Conservation (phyloP, 2,888 invertebrate genomes). For the Conistra vaccinii region DNA sequence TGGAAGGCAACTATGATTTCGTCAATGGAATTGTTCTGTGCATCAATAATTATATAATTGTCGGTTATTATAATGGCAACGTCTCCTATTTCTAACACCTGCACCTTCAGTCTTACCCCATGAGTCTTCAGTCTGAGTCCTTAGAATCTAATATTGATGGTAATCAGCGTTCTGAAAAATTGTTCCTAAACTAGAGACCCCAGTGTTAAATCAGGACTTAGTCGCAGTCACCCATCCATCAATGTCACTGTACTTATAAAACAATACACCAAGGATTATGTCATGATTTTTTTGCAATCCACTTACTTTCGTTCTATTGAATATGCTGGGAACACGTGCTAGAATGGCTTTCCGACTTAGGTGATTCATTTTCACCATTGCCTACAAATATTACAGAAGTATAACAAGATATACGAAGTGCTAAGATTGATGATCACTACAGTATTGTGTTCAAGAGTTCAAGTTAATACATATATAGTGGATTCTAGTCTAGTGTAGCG, state of each 20-base stretch:
- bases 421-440: not conserved
- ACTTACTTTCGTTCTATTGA: slow-evolving; percentile 60
- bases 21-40: not conserved
- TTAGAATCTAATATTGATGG: not conserved
- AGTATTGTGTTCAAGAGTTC: not conserved
- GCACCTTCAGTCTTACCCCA: not conserved
- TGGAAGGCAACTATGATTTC: not conserved
- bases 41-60: not conserved
- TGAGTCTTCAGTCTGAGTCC: not conserved
- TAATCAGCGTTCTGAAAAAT: not conserved
- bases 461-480: too few relatives aligned
- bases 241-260: slow-evolving; percentile 69
- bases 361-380: slow-evolving; percentile 12
- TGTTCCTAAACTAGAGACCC: not conserved
- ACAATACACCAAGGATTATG: slow-evolving; percentile 74
- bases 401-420: not conserved
- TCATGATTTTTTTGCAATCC: slow-evolving; percentile 69
- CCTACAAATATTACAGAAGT: not conserved
- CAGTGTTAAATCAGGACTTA: not conserved
- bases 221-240: slow-evolving; percentile 14
- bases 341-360: not conserved
- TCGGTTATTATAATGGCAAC: not conserved
- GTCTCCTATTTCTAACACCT: not conserved
- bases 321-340: slow-evolving; percentile 13
- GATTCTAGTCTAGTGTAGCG: not conserved